Evolutionary conservation across 2,888 invertebrate genomes (phyloP).

Genomic region (Bibio marci): DNA sequence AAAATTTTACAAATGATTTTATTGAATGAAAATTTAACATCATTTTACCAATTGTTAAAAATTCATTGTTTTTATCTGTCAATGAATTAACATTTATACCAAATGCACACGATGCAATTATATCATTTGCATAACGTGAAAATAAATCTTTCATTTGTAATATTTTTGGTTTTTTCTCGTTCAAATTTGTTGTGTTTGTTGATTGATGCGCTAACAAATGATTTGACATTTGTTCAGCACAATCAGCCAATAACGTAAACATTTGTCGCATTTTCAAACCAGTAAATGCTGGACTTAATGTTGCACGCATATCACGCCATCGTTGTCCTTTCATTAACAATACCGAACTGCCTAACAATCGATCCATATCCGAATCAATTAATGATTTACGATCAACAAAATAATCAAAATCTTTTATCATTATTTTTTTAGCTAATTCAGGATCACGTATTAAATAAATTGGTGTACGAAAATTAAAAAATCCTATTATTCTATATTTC

Average conservation of each 20-base stretch:
- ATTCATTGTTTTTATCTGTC: slow-evolving; percentile 27
- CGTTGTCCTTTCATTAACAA: slow-evolving; percentile 4
- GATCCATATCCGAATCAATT: slow-evolving; percentile 1
- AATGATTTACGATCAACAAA: slow-evolving; percentile 2
- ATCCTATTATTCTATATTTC: slow-evolving; percentile 9
- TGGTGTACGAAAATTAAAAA: slow-evolving; percentile 3
- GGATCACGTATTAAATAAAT: slow-evolving; percentile 1
- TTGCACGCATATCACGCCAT: slow-evolving; percentile 4
- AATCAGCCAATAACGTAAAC: slow-evolving; percentile 1
- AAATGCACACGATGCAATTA: slow-evolving; percentile 31
- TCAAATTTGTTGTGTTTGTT: not conserved
- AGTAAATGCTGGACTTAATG: slow-evolving; percentile 4
- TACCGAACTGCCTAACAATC: slow-evolving; percentile 1
- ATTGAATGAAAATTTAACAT: too few relatives aligned
- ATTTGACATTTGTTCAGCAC: not conserved
- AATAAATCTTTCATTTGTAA: slow-evolving; percentile 6
- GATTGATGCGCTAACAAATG: not conserved
- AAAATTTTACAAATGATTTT: not conserved
- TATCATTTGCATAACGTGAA: slow-evolving; percentile 12
- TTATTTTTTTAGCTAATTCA: slow-evolving; percentile 1
- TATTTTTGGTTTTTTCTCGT: slow-evolving; percentile 16
- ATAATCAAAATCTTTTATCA: slow-evolving; percentile 3
- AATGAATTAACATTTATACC: slow-evolving; percentile 33
- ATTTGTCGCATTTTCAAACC: slow-evolving; percentile 3
- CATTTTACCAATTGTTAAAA: slow-evolving; percentile 31